Evolutionary conservation across 2,797 vertebrate genomes (phyloP).

Genomic region (Falco novaeseelandiae): DNA sequence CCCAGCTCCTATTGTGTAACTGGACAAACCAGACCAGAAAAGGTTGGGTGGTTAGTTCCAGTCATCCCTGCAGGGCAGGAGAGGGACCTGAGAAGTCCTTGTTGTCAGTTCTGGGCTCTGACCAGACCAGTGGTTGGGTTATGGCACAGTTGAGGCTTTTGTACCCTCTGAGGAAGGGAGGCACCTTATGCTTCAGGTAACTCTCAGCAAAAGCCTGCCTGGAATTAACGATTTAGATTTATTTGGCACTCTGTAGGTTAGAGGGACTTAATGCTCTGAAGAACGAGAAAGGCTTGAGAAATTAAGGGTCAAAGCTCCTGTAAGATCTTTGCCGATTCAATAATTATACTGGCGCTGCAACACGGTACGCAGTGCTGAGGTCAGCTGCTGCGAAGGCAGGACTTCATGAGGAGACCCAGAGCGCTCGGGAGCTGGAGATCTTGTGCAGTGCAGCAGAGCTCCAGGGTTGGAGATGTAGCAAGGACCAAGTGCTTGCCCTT

Average conservation of each 20-base stretch:
- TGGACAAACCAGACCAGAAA: background rate
- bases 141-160: background rate
- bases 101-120: background rate
- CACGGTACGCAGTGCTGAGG: background rate
- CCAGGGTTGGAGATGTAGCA: background rate
- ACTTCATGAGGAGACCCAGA: background rate
- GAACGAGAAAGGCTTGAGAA: background rate
- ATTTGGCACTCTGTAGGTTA: background rate
- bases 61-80: background rate
- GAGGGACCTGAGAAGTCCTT: background rate
- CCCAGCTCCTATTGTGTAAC: background rate
- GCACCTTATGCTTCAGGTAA: background rate
- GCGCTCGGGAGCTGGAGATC: background rate
- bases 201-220: background rate
- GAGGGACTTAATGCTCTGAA: background rate
- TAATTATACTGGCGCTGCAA: background rate
- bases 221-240: background rate
- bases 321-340: background rate
- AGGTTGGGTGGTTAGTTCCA: background rate
- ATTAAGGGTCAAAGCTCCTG: background rate
- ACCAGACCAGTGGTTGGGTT: accelerated
- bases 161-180: background rate
- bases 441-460: background rate
- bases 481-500: background rate
- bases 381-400: background rate